Conservation (phyloP, 2,797 vertebrate species). For the Enteromius fasciolatus region DNA sequence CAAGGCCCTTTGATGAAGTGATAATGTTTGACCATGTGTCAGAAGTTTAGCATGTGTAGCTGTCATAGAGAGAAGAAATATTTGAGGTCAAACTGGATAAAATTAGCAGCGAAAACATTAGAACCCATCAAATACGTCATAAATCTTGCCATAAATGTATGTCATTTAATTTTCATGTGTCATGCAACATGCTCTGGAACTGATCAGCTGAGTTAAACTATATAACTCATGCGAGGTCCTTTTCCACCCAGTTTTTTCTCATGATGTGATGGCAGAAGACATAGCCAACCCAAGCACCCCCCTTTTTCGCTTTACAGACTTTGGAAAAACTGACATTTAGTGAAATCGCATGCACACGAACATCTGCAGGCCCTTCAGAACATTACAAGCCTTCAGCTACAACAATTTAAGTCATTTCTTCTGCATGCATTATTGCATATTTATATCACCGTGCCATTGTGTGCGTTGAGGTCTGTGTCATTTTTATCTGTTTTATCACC, state of each 20-base stretch:
- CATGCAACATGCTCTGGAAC: conserved; percentile 13
- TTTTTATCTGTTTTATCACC: background rate
- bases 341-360: conserved; percentile 36
- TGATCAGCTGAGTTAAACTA: conserved; percentile 3
- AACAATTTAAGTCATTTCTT: conserved; percentile 8
- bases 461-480: background rate
- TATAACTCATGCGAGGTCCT: background rate
- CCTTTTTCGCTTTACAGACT: conserved; percentile 2
- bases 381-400: conserved; percentile 17
- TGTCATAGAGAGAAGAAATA: background rate
- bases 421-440: conserved; percentile 9
- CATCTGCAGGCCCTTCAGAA: conserved; percentile 23
- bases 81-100: background rate
- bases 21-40: background rate
- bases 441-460: background rate
- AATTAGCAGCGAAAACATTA: background rate
- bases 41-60: background rate
- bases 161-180: background rate
- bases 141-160: background rate
- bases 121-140: background rate
- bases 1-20: background rate
- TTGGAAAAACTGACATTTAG: conserved; percentile 51
- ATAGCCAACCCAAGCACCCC: conserved; percentile 13
- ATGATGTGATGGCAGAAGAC: conserved; percentile 34
- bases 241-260: conserved; percentile 23